Base-by-base conservation (phyloP, 1,140 invertebrate species). In the Sarcophaga bullata region DNA sequence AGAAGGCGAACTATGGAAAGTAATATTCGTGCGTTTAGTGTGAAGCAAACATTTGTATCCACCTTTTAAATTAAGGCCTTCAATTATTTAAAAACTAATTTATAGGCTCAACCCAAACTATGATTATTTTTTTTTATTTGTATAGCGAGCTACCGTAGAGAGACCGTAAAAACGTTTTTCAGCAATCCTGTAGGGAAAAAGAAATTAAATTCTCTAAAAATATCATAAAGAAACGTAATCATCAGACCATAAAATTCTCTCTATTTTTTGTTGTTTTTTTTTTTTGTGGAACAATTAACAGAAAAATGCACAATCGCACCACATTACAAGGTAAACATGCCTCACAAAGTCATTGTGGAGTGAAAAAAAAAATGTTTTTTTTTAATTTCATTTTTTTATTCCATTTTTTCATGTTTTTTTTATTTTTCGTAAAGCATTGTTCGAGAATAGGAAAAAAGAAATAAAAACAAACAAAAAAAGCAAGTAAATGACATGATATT, bases 161-260 rank as follows among this genome's bases (percentile, higher is more conserved):
- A 68, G 62, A 68, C n/a, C n/a, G 17, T 17, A 68, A 68, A 68
- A 68, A 17, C n/a, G 17, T 19, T 68, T 13, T 37, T 68, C 19
- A 68, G 17, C 17, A 19, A 68, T 68, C 17, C n/a, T 68, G 62
- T 25, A 68, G 19, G 19, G 8, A 68, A 19, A 68, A 19, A 8
- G 7, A 17, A 25, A 68, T 25, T 19, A 68, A 68, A 25, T 19
- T 19, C 25, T 37, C 1, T 37, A 68, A 68, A 17, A 68, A 10
- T 37, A 72, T 19, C 17, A 17, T 73, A 80, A 58, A 80, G 25
- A 72, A 50, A 81, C 54, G 80, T 86, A 88, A 85, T 87, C 87
- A 86, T 87, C 85, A 88, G 87, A 88, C 87, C 87, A 88, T 88
- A 88, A 88, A 88, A 88, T 37, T 37, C 25, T 37, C 4, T 37